phyloP scores from a whole-genome alignment of 2,797 vertebrate species.

The Parotocinclus haroldoi region DNA sequence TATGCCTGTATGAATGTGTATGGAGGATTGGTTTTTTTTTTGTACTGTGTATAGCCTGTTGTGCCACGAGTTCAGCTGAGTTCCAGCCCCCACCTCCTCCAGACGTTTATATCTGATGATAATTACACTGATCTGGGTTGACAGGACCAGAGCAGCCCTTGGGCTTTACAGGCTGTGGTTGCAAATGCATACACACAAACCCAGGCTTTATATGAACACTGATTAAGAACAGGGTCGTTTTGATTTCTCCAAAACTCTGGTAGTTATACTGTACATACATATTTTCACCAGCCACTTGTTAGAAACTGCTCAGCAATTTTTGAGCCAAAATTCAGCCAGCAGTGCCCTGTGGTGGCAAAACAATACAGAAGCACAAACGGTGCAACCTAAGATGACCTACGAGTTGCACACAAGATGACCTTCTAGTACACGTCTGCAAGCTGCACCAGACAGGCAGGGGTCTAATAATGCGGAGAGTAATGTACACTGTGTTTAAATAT shows the following conservation, averaged over 20 bases:
- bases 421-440: too few species aligned
- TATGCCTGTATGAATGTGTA: slow-evolving; percentile 6
- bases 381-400: too few species aligned
- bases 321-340: too few species aligned
- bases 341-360: too few species aligned
- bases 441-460: too few species aligned
- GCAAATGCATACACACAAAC: slow-evolving; percentile 54
- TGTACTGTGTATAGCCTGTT: slow-evolving; percentile 4
- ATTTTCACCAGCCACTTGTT: not conserved
- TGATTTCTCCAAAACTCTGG: not conserved
- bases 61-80: slow-evolving; percentile 30
- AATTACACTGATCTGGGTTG: slow-evolving; percentile 70
- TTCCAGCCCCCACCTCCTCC: slow-evolving; percentile 45
- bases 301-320: too few species aligned
- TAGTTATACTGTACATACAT: slow-evolving; percentile 10
- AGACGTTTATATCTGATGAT: slow-evolving; percentile 63
- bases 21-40: not conserved
- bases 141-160: slow-evolving; percentile 55
- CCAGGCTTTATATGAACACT: slow-evolving; percentile 5
- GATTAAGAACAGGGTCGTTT: not conserved
- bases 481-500: too few species aligned
- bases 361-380: too few species aligned
- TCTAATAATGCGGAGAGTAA: too few species aligned
- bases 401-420: too few species aligned
- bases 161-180: slow-evolving; percentile 61